Conservation (phyloP, 1,140 invertebrate species). For the Drosophila virilis region DNA sequence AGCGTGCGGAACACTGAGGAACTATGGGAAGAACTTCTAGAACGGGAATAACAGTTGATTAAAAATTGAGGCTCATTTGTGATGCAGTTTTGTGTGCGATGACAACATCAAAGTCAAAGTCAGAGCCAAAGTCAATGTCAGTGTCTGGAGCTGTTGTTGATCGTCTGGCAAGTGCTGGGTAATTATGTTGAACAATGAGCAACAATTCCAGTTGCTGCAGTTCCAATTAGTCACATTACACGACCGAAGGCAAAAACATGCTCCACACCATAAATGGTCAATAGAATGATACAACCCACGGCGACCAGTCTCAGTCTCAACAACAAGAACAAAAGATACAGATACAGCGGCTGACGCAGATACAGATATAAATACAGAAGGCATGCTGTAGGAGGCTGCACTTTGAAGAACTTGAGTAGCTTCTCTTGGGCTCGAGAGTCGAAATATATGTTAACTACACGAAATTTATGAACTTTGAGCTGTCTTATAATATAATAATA, state of each 20-base stretch:
- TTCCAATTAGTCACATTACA: slow-evolving; percentile 65
- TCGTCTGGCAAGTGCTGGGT: slow-evolving; percentile 42
- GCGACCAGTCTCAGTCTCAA: not conserved
- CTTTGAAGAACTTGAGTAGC: too few species aligned
- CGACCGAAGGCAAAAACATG: slow-evolving; percentile 54
- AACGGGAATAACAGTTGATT: slow-evolving; percentile 14
- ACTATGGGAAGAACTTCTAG: not conserved
- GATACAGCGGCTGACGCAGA: not conserved
- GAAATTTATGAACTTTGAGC: too few species aligned
- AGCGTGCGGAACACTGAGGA: not conserved
- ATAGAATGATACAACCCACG: slow-evolving; percentile 44
- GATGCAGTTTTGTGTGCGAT: slow-evolving; percentile 37
- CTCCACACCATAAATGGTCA: slow-evolving; percentile 46
- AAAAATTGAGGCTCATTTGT: slow-evolving; percentile 40
- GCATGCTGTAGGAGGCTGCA: too few species aligned
- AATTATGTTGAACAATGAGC: slow-evolving; percentile 65
- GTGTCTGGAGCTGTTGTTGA: slow-evolving; percentile 30
- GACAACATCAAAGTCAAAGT: slow-evolving; percentile 40
- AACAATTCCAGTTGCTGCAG: slow-evolving; percentile 57
- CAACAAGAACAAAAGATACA: slow-evolving; percentile 25
- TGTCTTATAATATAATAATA: too few species aligned
- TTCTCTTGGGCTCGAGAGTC: too few species aligned
- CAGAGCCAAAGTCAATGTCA: not conserved
- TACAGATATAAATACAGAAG: slow-evolving; percentile 2
- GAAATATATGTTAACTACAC: too few species aligned